Evolutionary conservation across 2,113 vertebrate species (phyloP), one percentile per base, ranked within the genome.

Genomic region (Falco punctatus): DNA sequence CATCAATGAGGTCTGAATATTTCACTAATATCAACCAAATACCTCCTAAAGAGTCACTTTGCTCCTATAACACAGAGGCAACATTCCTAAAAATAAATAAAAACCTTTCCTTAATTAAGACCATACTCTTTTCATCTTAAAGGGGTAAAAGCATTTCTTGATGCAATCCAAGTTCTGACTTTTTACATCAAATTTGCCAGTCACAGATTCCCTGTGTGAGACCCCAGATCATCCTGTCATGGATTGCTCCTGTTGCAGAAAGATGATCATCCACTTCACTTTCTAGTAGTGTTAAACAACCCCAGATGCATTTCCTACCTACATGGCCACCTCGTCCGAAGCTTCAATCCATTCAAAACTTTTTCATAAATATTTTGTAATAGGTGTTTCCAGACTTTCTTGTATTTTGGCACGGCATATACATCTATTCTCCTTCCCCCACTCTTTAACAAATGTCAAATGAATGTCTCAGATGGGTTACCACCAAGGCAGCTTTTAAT

Each of bases 1-100:
- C 92, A 65, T 19, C 88, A 35, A 67, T 66, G 64, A 97, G 85
- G 96, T 96, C 96, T 95, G 93, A 91, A 95, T 97, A 97, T 97
- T 96, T 98, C 94, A 96, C 75, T 95, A 95, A 59, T 96, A 97
- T 95, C 95, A 92, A 90, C 75, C 71, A 75, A 94, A 90, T 73
- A 82, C 71, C 58, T 98, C 81, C 96, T 77, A 48, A 97, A 88
- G 86, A 92, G 58, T 90, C 81, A 81, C 57, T 92, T 49, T 79
- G 44, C 92, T 91, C 74, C 88, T 94, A 5, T 33, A 95, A 90
- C n/a, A 82, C 2, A 10, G 14, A 17, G 30, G 6, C 5, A 77
- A 81, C 15, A 24, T 40, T 85, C 75, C 65, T 23, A 71, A n/a
- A 88, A 64, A 55, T 54, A 42, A 61, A 64, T 32, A 61, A 71